Conservation (phyloP, 2,113 vertebrate genomes). For the Zosterops pallidus region DNA sequence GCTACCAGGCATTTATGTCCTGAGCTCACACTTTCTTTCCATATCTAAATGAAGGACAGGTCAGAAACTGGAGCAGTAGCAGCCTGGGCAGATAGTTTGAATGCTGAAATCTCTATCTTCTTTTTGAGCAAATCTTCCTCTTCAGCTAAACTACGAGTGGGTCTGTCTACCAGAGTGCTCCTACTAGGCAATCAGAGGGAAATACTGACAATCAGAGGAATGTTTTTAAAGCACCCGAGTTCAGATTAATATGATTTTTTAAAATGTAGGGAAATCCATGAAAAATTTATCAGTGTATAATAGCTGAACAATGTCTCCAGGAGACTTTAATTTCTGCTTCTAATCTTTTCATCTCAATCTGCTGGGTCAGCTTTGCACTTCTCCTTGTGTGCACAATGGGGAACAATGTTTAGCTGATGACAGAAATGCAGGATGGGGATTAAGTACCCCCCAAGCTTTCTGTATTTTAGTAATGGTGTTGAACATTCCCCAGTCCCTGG, state of each 20-base stretch:
- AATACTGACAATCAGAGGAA: neutral
- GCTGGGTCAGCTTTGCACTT: constrained; percentile 55
- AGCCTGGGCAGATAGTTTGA: neutral
- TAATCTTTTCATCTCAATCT: constrained; percentile 56
- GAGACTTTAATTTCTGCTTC: constrained; percentile 60
- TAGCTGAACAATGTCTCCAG: constrained; percentile 50
- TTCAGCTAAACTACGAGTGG: neutral
- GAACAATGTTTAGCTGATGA: constrained; percentile 42
- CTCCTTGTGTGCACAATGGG: constrained; percentile 45
- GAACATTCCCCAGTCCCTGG: neutral
- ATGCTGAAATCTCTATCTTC: neutral
- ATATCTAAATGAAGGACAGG: neutral
- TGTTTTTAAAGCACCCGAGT: neutral
- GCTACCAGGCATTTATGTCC: neutral
- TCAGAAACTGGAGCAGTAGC: neutral
- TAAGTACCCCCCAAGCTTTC: constrained; percentile 33
- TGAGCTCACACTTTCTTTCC: neutral
- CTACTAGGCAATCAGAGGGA: neutral
- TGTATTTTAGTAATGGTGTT: neutral
- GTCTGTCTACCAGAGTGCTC: neutral
- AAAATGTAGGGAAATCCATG: neutral
- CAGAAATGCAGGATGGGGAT: constrained; percentile 43
- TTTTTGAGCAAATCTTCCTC: neutral
- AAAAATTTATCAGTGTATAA: constrained; percentile 58
- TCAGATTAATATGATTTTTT: constrained; percentile 36